Conservation (phyloP, 2,113 vertebrate species). For the Cricetomys ansorgei region DNA sequence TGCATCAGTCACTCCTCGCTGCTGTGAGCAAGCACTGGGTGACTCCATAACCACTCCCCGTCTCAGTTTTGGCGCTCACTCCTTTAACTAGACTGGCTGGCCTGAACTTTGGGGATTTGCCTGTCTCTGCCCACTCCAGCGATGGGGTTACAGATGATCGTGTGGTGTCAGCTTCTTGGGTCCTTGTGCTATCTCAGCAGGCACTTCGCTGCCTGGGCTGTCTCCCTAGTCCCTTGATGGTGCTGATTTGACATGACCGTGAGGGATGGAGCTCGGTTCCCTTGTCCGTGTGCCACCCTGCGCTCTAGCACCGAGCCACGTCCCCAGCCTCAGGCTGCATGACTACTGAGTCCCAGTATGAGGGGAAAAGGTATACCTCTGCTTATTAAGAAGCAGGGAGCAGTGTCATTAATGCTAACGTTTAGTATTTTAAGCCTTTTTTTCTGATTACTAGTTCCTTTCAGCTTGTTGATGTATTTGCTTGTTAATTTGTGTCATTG, state of each 20-base stretch:
- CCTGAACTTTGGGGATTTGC: background rate
- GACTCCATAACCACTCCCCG: background rate
- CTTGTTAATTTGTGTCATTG: background rate
- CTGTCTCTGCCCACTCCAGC: background rate
- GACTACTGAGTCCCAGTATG: background rate
- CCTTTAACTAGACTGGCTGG: too few relatives aligned
- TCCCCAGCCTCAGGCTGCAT: background rate
- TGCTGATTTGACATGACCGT: background rate
- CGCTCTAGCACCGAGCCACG: background rate
- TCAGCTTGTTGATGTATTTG: background rate
- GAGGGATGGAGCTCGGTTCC: background rate
- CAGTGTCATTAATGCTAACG: background rate
- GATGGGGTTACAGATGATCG: background rate
- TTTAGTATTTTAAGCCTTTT: background rate
- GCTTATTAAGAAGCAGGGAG: background rate
- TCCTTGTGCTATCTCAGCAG: too few relatives aligned
- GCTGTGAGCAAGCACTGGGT: background rate
- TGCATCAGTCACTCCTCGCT: background rate
- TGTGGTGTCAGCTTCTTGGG: background rate
- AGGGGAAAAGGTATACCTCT: background rate
- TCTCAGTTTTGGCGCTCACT: too few relatives aligned
- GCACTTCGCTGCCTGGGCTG: background rate
- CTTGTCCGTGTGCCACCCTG: too few relatives aligned
- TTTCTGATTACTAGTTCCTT: background rate
- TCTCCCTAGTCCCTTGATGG: too few relatives aligned